These are phyloP conservation scores for Trachelus iudaicus DNA, from an alignment of 2,888 invertebrate species.

Conservation along the genomic window DNA sequence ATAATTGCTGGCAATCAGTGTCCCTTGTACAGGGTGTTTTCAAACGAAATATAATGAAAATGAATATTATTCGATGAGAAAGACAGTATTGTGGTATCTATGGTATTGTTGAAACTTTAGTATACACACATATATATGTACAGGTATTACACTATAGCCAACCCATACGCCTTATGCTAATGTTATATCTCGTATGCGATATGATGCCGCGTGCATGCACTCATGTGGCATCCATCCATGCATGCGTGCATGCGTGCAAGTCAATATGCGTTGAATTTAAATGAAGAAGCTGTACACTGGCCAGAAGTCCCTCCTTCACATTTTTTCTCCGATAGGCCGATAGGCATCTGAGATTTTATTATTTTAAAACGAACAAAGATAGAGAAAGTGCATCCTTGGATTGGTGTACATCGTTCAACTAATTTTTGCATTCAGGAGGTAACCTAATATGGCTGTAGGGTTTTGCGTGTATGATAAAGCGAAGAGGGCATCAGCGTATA, in stretches of 20 bases:
- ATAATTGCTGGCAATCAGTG: not conserved
- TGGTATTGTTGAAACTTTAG: not conserved
- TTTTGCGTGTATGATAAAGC: slow-evolving; percentile 12
- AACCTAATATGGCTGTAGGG: not conserved
- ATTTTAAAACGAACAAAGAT: not conserved
- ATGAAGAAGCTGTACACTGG: slow-evolving; percentile 25
- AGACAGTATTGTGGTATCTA: not conserved
- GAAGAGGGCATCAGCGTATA: not conserved
- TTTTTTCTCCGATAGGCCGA: too few relatives aligned
- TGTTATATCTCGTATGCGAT: slow-evolving; percentile 48
- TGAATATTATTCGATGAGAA: not conserved
- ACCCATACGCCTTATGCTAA: slow-evolving; percentile 36
- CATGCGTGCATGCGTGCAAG: slow-evolving; percentile 19
- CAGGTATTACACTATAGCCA: not conserved
- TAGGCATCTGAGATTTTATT: not conserved
- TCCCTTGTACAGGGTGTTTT: not conserved
- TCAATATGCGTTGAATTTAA: slow-evolving; percentile 31
- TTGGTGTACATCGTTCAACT: not conserved
- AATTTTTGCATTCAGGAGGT: not conserved
- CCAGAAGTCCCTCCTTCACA: slow-evolving; percentile 9
- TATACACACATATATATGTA: not conserved
- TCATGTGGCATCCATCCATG: slow-evolving; percentile 23
- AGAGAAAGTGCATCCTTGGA: not conserved
- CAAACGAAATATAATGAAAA: not conserved
- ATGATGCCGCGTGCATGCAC: slow-evolving; percentile 35